phyloP scores from a whole-genome alignment of 2,113 vertebrate species.

The Condylura cristata region DNA sequence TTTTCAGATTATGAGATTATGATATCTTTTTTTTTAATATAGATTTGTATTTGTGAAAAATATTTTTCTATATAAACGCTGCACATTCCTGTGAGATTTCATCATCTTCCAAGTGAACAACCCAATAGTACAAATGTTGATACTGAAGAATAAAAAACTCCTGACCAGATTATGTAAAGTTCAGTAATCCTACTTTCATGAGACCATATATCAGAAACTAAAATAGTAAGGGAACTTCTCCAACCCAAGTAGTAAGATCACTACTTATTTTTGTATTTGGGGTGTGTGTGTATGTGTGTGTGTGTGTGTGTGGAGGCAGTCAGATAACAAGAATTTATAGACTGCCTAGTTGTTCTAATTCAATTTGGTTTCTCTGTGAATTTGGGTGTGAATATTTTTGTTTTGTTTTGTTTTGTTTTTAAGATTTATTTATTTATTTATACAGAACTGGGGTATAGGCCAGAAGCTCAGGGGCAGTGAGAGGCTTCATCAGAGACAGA shows the following conservation, averaged over 20 bases:
- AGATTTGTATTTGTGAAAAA: no score
- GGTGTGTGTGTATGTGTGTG: no score
- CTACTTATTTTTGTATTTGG: slow-evolving; percentile 89
- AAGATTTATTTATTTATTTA: no score
- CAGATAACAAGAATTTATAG: neutral
- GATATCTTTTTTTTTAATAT: neutral
- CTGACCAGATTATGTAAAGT: slow-evolving; percentile 88
- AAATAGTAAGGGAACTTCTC: slow-evolving; percentile 88
- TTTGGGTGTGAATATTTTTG: no score
- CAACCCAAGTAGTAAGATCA: slow-evolving; percentile 90
- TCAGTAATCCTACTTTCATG: slow-evolving; percentile 90
- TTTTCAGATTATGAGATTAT: neutral
- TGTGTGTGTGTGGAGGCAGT: no score
- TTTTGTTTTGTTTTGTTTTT: no score
- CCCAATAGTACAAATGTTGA: slow-evolving; percentile 78
- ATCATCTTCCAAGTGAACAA: slow-evolving; percentile 86
- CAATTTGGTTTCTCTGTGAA: neutral
- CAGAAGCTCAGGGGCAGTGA: no score
- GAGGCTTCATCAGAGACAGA: no score
- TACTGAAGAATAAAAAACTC: slow-evolving; percentile 86
- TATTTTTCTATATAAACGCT: slow-evolving; percentile 87
- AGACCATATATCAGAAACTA: slow-evolving; percentile 89
- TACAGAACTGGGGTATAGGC: no score
- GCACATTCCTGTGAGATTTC: slow-evolving; percentile 91
- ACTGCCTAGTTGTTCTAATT: neutral